A percentile compares a stretch with the other conserved stretches of the same genome.
Conservation (phyloP, 2,888 invertebrate genomes). For the Agrotis clavis region DNA sequence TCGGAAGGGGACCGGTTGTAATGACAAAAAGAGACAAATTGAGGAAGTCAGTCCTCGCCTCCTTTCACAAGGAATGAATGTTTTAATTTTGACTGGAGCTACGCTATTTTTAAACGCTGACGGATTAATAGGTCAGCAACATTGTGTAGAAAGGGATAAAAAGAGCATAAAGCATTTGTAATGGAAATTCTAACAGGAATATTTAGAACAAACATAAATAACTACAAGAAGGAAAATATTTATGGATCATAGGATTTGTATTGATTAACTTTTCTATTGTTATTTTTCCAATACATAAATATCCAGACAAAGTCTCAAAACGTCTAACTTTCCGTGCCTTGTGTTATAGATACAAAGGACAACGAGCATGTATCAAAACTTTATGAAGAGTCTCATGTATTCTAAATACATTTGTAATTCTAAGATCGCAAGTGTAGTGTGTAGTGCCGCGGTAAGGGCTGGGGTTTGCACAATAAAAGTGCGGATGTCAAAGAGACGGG, state of each 20-base stretch:
- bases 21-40: slow-evolving; percentile 79
- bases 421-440: slow-evolving; percentile 65
- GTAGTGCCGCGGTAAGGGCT: slow-evolving; percentile 68
- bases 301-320: slow-evolving; percentile 8
- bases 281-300: slow-evolving; percentile 4
- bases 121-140: slow-evolving; percentile 28
- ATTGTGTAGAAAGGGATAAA: slow-evolving; percentile 15
- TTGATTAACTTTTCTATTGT: slow-evolving; percentile 42
- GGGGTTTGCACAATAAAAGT: slow-evolving; percentile 83
- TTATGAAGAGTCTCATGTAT: slow-evolving; percentile 38
- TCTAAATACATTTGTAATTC: slow-evolving; percentile 72
- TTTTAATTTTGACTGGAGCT: slow-evolving; percentile 50
- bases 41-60: slow-evolving; percentile 72
- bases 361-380: slow-evolving; percentile 26
- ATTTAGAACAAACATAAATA: slow-evolving; percentile 8
- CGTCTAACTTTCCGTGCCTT: slow-evolving; percentile 32
- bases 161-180: slow-evolving; percentile 12
- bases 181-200: slow-evolving; percentile 27
- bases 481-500: slow-evolving; percentile 83
- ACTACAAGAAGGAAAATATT: slow-evolving; percentile 28
- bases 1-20: slow-evolving; percentile 69
- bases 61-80: slow-evolving; percentile 41
- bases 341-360: slow-evolving; percentile 14
- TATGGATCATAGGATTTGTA: slow-evolving; percentile 16
- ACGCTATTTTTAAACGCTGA: slow-evolving; percentile 25